Base-by-base conservation (phyloP, 2,797 vertebrate genomes). In the Gallinago stenura region DNA sequence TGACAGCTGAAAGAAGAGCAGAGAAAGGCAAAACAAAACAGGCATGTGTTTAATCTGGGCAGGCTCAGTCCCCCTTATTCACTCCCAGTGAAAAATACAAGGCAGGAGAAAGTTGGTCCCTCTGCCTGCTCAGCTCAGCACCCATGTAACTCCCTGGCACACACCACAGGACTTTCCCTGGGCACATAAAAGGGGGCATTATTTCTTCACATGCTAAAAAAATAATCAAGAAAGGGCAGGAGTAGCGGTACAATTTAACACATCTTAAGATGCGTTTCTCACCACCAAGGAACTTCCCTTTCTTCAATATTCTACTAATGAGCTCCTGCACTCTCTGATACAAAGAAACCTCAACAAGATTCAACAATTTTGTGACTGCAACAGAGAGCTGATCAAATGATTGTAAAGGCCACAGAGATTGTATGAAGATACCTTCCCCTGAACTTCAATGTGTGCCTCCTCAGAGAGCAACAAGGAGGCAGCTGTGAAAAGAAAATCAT, bases 21-120 rank as follows among this genome's bases (percentile, higher is more conserved):
- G 53, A 79, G 87, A 90, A 95, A 92, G 57, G 50, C 66, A 83
- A 84, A 95, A 94, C 69, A 91, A 91, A 93, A 86, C 56, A 30
- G 37, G 66, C 83, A 45, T 82, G 76, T 94, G 86, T 96, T 94
- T 89, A 83, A 90, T 90, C 56, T 5, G 15, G 37, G 71, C 82
- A 93, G 48, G 54, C 75, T 93, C 6, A 2, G 61, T 39, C 57
- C 50, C 62, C 68, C 6, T 3, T 61, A 60, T 61, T 84, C 56
- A 79, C 15, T 83, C 50, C 58, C 75, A 82, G 50, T 15, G 70
- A 81, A 75, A 88, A 94, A 82, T 14, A 79, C n/a, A 76, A 83
- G 71, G 76, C 64, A 92, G 54, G 41, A 76, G 50, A 90, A 90
- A 89, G 54, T n/a, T 3, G 2, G 77, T 70, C 48, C 68, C 68